Percentiles rank a stretch among this genome's conserved stretches.
Evolutionary conservation across 1,140 invertebrate species (phyloP).

Genomic region (Cataglyphis hispanica): DNA sequence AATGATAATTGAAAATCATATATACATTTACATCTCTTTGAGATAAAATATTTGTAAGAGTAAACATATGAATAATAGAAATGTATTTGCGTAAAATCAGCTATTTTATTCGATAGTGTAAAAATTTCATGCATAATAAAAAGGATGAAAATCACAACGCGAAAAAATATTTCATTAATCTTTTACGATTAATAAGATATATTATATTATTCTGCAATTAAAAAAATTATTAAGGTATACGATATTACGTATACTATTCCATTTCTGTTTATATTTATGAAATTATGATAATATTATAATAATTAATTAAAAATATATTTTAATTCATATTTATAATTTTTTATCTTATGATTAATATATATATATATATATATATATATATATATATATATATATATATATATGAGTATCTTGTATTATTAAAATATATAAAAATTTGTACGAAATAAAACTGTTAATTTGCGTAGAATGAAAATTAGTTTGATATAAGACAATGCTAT

Average conservation of each 20-base stretch:
- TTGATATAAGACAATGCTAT: neutral
- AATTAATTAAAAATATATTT: neutral
- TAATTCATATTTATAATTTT: neutral
- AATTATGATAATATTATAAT: slow-evolving; percentile 6
- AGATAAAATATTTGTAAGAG: slow-evolving; percentile 6
- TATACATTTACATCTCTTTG: neutral
- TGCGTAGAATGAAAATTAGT: neutral
- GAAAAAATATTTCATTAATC: neutral
- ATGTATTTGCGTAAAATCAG: slow-evolving; percentile 2
- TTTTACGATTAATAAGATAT: neutral
- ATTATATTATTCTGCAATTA: neutral
- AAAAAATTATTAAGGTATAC: no score
- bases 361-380: no score
- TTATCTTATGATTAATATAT: neutral
- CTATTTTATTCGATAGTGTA: neutral
- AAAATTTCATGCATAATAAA: slow-evolving; percentile 4
- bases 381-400: no score
- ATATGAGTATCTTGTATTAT: no score
- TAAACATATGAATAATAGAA: neutral
- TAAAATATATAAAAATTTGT: slow-evolving; percentile 21
- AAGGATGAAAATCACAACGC: neutral
- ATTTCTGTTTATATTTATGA: neutral
- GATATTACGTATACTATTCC: neutral
- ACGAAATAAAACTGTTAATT: neutral
- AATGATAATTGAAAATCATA: neutral